phyloP scores from a whole-genome alignment of 2,113 vertebrate species.

The Phrynosoma platyrhinos region DNA sequence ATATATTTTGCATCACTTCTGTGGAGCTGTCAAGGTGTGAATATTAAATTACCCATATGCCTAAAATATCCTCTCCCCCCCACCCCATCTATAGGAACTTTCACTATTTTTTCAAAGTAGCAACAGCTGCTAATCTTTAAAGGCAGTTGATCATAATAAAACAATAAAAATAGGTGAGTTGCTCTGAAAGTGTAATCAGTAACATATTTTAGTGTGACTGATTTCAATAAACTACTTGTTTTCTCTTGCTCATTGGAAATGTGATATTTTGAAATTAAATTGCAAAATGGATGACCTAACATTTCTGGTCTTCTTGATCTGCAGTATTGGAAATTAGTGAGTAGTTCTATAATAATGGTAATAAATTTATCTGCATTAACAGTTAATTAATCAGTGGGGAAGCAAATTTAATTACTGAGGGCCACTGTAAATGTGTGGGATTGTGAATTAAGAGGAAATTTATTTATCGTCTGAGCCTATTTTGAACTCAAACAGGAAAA shows the following conservation, averaged over 20 bases:
- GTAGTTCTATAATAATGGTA: slow-evolving; percentile 23
- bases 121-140: slow-evolving; percentile 32
- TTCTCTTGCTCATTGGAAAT: slow-evolving; percentile 17
- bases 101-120: slow-evolving; percentile 23
- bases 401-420: slow-evolving; percentile 23
- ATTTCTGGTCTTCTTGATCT: background rate
- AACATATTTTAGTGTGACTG: slow-evolving; percentile 21
- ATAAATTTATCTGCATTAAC: slow-evolving; percentile 41
- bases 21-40: slow-evolving; percentile 28
- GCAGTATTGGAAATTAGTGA: background rate
- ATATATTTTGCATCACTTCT: slow-evolving; percentile 26
- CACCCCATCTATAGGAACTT: background rate
- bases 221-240: slow-evolving; percentile 24
- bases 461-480: slow-evolving; percentile 20
- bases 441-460: slow-evolving; percentile 10
- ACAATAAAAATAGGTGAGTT: slow-evolving; percentile 12
- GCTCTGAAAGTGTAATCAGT: slow-evolving; percentile 8
- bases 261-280: background rate
- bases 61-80: slow-evolving; percentile 31
- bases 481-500: slow-evolving; percentile 4
- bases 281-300: background rate
- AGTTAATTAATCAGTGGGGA: slow-evolving; percentile 34
- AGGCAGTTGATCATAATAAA: slow-evolving; percentile 36
- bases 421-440: slow-evolving; percentile 15
- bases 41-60: slow-evolving; percentile 19